phyloP scores from a whole-genome alignment of 1,140 invertebrate genomes.

The Aradophagus sp. region DNA sequence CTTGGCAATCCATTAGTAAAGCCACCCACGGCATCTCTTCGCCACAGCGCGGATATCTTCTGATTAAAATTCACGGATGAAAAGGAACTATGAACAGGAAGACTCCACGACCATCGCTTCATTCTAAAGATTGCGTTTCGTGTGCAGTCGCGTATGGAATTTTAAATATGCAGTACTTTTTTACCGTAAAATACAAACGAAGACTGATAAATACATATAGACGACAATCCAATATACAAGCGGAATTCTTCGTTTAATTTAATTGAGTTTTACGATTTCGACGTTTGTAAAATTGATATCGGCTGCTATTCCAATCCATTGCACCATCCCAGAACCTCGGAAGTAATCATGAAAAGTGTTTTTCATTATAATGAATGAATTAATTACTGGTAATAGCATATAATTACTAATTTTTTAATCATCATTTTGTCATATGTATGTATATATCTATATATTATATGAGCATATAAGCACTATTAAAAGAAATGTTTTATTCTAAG shows the following conservation, averaged over 20 bases:
- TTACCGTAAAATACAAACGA: conserved; percentile 19
- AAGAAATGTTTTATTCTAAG: no score
- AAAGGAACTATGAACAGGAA: conserved; percentile 43
- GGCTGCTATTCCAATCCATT: no score
- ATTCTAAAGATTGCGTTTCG: conserved; percentile 45
- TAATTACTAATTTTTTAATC: no score
- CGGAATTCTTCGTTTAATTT: conserved; percentile 9
- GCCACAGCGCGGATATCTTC: conserved; percentile 50
- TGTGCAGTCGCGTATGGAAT: conserved; percentile 38
- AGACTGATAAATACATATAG: conserved; percentile 13
- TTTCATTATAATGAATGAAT: no score
- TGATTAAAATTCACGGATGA: conserved; percentile 58
- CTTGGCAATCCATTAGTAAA: conserved; percentile 57
- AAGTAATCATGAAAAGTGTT: no score
- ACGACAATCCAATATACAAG: conserved; percentile 8
- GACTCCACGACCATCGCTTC: conserved; percentile 43
- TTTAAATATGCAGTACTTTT: conserved; percentile 33
- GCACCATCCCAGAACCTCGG: no score
- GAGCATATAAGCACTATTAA: no score
- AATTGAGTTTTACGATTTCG: no score
- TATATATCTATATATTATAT: no score
- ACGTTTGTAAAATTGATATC: no score
- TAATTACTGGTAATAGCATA: no score
- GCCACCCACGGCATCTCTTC: conserved; percentile 33
- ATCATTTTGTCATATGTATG: no score